Percentiles rank a stretch among this genome's conserved stretches.
Evolutionary conservation across 2,888 invertebrate species (phyloP).

Genomic region (Neocrepidodera transversa): DNA sequence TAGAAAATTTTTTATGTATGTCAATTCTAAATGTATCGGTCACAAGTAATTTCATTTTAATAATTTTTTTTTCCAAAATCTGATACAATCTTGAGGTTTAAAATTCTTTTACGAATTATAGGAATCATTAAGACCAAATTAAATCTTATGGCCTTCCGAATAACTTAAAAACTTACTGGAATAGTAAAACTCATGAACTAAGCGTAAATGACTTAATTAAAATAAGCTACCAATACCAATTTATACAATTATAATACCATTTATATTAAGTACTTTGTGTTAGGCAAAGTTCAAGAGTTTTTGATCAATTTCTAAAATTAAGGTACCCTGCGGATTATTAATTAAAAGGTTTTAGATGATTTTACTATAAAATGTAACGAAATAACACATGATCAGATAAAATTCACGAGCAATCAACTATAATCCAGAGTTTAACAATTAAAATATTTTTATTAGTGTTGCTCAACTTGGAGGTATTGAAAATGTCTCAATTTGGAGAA

Average conservation of each 20-base stretch:
- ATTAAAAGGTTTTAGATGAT: too few species aligned
- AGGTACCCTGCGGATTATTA: not conserved
- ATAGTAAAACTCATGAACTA: constrained; percentile 17
- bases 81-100: constrained; percentile 1
- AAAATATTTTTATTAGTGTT: too few species aligned
- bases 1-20: too few species aligned
- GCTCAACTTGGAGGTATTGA: too few species aligned
- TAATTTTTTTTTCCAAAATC: not conserved
- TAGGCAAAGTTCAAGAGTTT: constrained; percentile 12
- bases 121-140: constrained; percentile 21
- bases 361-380: too few species aligned
- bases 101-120: constrained; percentile 5
- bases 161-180: constrained; percentile 7
- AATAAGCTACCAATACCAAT: constrained; percentile 11
- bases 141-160: constrained; percentile 5
- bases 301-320: not conserved
- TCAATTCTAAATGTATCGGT: too few species aligned
- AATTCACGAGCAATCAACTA: too few species aligned
- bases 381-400: too few species aligned
- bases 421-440: too few species aligned
- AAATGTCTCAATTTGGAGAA: too few species aligned
- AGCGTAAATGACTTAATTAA: constrained; percentile 1
- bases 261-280: not conserved
- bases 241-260: not conserved
- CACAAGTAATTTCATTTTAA: too few species aligned